Evolutionary conservation across 1,140 invertebrate species (phyloP).

Genomic region (Condylostylus longicornis): DNA sequence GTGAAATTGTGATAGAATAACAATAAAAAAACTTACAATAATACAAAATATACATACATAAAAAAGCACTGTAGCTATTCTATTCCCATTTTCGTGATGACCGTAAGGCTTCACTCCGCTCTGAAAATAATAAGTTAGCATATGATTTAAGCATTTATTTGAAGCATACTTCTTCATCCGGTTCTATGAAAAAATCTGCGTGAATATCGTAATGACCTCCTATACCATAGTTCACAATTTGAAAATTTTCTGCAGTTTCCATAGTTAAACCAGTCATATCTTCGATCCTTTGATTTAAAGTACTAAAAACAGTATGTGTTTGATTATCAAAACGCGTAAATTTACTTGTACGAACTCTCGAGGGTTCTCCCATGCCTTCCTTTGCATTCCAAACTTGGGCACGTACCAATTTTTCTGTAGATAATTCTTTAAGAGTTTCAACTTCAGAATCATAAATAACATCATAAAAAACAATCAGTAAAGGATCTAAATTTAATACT

Average conservation of each 20-base stretch:
- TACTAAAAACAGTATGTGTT: conserved; percentile 59
- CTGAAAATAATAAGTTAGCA: not conserved
- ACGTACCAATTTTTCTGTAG: conserved; percentile 53
- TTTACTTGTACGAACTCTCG: conserved; percentile 90
- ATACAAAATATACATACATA: conserved; percentile 26
- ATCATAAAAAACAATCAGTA: conserved; percentile 76
- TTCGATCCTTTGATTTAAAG: conserved; percentile 51
- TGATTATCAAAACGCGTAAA: conserved; percentile 85
- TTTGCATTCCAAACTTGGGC: conserved; percentile 45
- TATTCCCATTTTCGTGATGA: conserved; percentile 18
- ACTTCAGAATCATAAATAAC: conserved; percentile 84
- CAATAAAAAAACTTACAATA: too few species aligned
- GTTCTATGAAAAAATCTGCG: too few species aligned
- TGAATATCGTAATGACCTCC: conserved; percentile 59
- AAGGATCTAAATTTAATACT: conserved; percentile 65
- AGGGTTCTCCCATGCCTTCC: conserved; percentile 46
- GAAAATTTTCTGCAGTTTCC: conserved; percentile 42
- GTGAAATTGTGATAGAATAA: conserved; percentile 79
- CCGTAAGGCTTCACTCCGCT: not conserved
- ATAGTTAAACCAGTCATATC: conserved; percentile 73
- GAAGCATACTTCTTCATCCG: too few species aligned
- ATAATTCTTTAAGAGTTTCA: conserved; percentile 62
- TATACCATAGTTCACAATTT: conserved; percentile 54
- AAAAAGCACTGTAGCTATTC: conserved; percentile 26
- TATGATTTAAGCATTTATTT: too few species aligned